phyloP scores from a whole-genome alignment of 2,113 vertebrate species.

The Collichthys lucidus region DNA sequence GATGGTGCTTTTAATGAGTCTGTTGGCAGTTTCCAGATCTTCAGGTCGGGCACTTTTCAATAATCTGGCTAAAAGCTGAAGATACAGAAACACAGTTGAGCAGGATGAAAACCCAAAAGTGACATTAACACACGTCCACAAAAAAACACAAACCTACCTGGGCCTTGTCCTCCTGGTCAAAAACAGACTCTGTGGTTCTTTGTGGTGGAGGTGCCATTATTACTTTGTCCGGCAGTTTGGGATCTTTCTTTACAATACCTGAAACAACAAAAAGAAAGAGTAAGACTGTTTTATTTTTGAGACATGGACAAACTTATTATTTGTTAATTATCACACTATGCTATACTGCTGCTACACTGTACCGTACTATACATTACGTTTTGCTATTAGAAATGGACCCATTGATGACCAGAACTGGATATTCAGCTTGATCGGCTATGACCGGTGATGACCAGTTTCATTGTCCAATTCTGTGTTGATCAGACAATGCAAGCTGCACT shows the following conservation, averaged over 20 bases:
- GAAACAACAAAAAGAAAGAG: not conserved
- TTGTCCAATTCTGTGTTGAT: too few relatives aligned
- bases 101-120: not conserved
- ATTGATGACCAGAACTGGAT: too few relatives aligned
- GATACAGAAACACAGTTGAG: conserved; percentile 25
- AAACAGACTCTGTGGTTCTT: conserved; percentile 87
- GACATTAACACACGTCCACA: too few relatives aligned
- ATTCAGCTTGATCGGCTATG: too few relatives aligned
- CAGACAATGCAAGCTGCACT: too few relatives aligned
- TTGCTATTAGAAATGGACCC: too few relatives aligned
- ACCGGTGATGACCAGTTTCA: too few relatives aligned
- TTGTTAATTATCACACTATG: too few relatives aligned
- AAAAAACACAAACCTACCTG: conserved; percentile 78
- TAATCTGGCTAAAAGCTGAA: conserved; percentile 87
- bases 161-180: conserved; percentile 93
- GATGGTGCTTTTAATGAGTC: conserved; percentile 90
- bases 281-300: not conserved
- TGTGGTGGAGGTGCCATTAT: conserved; percentile 89
- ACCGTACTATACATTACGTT: too few relatives aligned
- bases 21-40: conserved; percentile 92
- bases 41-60: conserved; percentile 88
- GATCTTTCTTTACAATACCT: conserved; percentile 93
- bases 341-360: not conserved
- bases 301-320: not conserved
- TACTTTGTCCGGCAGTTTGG: conserved; percentile 85